These are phyloP conservation scores for Neodon shergylaensis DNA, from an alignment of 2,113 vertebrate genomes.

Conservation along the genomic window DNA sequence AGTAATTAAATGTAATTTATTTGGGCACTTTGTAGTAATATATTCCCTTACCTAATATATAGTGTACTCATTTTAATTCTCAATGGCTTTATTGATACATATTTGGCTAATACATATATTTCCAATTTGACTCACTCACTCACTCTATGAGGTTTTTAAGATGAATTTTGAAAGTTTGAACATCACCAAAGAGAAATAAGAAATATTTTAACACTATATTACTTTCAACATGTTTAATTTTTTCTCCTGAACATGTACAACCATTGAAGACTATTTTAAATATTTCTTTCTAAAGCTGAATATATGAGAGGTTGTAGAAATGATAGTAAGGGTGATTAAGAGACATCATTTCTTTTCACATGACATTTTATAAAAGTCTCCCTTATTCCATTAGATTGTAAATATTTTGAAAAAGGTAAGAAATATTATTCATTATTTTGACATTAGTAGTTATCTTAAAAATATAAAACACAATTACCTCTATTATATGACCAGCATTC, in stretches of 20 bases:
- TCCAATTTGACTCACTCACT: neutral
- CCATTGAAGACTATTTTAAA: neutral
- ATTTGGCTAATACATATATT: neutral
- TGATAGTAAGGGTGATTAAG: neutral
- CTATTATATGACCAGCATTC: neutral
- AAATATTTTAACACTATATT: neutral
- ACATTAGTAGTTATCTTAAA: neutral
- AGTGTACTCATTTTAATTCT: neutral
- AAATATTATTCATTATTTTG: neutral
- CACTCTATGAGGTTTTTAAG: neutral
- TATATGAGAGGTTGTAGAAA: neutral
- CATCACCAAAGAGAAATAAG: neutral
- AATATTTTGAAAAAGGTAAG: neutral
- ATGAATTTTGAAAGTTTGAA: neutral
- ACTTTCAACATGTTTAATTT: neutral
- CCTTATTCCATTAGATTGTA: neutral
- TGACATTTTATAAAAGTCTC: neutral
- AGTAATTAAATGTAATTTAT: neutral
- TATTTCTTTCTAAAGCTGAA: slow-evolving; percentile 7
- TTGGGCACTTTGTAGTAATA: neutral
- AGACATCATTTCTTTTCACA: neutral
- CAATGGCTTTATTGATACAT: neutral
- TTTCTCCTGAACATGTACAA: neutral
- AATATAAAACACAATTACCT: neutral
- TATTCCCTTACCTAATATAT: neutral